These are phyloP conservation scores for Corvus hawaiiensis DNA, from an alignment of 2,113 vertebrate species.

Conservation along the genomic window DNA sequence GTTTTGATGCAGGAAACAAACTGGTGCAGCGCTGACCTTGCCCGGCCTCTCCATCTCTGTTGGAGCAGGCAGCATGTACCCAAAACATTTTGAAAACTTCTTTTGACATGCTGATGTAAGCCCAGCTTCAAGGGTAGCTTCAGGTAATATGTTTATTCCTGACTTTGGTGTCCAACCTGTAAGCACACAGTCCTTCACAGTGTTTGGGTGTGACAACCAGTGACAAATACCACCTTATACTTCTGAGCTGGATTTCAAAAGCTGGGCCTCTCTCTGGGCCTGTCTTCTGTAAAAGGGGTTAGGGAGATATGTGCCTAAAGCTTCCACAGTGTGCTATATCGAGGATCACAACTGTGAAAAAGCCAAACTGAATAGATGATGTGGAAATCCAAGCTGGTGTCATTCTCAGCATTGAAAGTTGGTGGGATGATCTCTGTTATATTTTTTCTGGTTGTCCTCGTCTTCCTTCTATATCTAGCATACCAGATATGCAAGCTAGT, in stretches of 20 bases:
- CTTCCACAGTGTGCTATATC: neutral
- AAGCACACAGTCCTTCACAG: neutral
- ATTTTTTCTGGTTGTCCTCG: neutral
- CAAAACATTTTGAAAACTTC: neutral
- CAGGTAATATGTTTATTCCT: neutral
- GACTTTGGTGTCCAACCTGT: neutral
- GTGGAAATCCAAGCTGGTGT: neutral
- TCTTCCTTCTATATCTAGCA: neutral
- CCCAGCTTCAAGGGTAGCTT: neutral
- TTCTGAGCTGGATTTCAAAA: neutral
- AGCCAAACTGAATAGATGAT: neutral
- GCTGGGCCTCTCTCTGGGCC: neutral
- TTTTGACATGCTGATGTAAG: neutral
- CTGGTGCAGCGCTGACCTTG: rapidly evolving
- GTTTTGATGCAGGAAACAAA: neutral
- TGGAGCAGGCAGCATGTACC: neutral
- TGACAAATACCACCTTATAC: neutral
- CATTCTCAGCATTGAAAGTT: neutral
- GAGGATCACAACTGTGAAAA: neutral
- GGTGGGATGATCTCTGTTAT: neutral
- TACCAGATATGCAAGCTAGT: neutral
- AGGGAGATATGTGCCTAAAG: neutral
- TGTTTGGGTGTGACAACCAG: neutral
- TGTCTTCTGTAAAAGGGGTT: neutral
- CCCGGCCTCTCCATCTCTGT: rapidly evolving